These are phyloP conservation scores for Brachionus angularis DNA, from an alignment of 1,140 invertebrate species.

Conservation along the genomic window DNA sequence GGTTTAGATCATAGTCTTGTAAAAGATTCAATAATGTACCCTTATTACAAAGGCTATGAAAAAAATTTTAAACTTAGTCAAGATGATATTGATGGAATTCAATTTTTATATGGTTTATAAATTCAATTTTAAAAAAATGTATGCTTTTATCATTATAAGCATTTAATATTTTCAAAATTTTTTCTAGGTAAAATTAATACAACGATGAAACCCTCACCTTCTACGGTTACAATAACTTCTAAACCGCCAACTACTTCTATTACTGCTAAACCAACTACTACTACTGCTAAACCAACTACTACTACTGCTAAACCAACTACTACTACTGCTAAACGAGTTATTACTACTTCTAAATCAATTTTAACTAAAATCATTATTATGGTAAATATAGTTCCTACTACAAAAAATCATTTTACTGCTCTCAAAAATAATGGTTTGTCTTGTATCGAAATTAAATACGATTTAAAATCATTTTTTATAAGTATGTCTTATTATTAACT, in stretches of 20 bases:
- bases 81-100: slow-evolving; percentile 53
- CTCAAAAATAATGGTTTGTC: too few species aligned
- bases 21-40: slow-evolving; percentile 57
- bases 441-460: too few species aligned
- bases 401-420: too few species aligned
- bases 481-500: too few species aligned
- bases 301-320: background rate
- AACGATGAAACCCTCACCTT: background rate
- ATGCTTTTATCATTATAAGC: too few species aligned
- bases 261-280: background rate
- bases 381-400: too few species aligned
- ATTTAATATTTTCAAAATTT: too few species aligned
- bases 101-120: slow-evolving; percentile 49
- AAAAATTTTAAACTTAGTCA: slow-evolving; percentile 47
- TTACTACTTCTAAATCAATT: too few species aligned
- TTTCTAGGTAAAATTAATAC: too few species aligned
- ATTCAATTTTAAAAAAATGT: too few species aligned
- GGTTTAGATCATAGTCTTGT: slow-evolving; percentile 58
- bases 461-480: too few species aligned
- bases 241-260: background rate
- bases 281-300: background rate
- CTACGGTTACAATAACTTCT: background rate
- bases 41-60: slow-evolving; percentile 52
- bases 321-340: background rate
- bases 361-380: too few species aligned